Evolutionary conservation across 2,797 vertebrate species (phyloP).

Genomic region (Squalus acanthias): DNA sequence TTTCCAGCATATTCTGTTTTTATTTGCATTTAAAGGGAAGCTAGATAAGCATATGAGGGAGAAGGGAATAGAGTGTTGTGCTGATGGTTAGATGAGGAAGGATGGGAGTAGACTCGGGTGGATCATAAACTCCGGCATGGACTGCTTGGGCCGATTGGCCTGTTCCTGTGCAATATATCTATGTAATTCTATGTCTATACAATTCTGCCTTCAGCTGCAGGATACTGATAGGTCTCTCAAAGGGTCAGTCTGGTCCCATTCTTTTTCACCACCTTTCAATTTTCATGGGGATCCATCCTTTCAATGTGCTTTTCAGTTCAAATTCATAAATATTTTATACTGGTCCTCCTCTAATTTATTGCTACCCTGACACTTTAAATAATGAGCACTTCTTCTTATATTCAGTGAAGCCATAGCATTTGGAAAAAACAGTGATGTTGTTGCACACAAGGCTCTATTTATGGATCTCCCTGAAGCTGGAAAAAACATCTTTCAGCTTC

Average conservation of each 20-base stretch:
- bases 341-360: constrained; percentile 84
- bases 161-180: no score
- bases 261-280: constrained; percentile 81
- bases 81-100: no score
- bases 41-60: no score
- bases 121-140: no score
- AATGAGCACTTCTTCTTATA: constrained; percentile 82
- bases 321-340: constrained; percentile 83
- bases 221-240: constrained; percentile 84
- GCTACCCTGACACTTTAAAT: constrained; percentile 76
- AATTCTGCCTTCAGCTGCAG: constrained; percentile 54
- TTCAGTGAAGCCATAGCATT: constrained; percentile 82
- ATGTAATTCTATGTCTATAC: constrained; percentile 22
- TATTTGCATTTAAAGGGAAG: no score
- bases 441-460: constrained; percentile 79
- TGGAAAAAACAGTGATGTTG: constrained; percentile 82
- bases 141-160: no score
- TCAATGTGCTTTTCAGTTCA: constrained; percentile 79
- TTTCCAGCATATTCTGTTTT: no score
- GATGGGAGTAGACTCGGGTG: no score
- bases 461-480: constrained; percentile 80
- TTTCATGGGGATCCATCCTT: constrained; percentile 84
- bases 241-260: constrained; percentile 85
- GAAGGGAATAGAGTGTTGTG: no score
- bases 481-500: constrained; percentile 76